Evolutionary conservation across 2,888 invertebrate genomes (phyloP), one percentile per base, ranked within the genome.

Genomic region (Spatulosminthurus flaviceps): DNA sequence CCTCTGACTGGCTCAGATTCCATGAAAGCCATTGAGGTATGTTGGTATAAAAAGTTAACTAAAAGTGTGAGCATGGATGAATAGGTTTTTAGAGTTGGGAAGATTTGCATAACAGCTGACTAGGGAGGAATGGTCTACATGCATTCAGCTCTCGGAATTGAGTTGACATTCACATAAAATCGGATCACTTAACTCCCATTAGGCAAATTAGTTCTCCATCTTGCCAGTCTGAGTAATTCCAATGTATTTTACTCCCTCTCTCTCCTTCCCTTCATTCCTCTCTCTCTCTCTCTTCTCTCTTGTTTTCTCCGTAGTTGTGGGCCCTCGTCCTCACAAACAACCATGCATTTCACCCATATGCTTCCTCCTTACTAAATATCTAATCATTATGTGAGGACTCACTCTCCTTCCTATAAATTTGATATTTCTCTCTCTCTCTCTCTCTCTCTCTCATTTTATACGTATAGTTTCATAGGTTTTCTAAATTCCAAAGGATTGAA

Each of bases 111-210:
- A 76, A 76, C 76, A 76, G 76, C 76, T 76, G 76, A 76, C 67
- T 76, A 42, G 67, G 67, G 67, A 76, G 76, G 43, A 41, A 76
- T 67, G 76, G 66, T 43, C n/a, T n/a, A 51, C 51, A 51, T 76
- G 41, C 67, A 76, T 41, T 66, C 11, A 64, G 74, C 51, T n/a
- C n/a, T 74, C 22, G 29, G 60, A 77, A 77, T 78, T 78, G 71
- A 71, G 77, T 78, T 78, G 72, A 78, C 78, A 78, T 78, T 78
- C 72, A 73, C 79, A 79, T 79, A 79, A 79, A 79, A 74, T 74
- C 74, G 64, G 69, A 79, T 79, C 66, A 73, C 79, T 73, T 69
- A 78, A 28, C 69, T 79, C 73, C 79, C 79, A 79, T 79, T 79
- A 79, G 74, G 73, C 79, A 79, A 79, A 79, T 79, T 79, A 79